Evolutionary conservation across 1,140 invertebrate genomes (phyloP).

Genomic region (Hylaeus volcanicus): DNA sequence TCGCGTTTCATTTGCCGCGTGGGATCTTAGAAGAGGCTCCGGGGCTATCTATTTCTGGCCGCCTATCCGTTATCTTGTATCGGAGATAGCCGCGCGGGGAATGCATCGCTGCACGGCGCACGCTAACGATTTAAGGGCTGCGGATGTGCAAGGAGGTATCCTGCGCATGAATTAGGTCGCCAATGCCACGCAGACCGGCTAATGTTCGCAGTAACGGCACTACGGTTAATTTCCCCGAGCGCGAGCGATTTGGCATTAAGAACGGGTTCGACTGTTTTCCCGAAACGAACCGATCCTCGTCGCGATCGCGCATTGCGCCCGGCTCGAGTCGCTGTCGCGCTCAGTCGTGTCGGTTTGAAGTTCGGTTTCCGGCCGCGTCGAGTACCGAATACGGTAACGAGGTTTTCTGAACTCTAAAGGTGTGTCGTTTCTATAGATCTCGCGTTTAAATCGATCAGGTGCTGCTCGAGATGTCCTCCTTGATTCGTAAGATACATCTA

Average conservation of each 20-base stretch:
- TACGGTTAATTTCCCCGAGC: slow-evolving; percentile 51
- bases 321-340: too few relatives aligned
- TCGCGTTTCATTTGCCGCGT: slow-evolving; percentile 50
- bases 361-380: too few relatives aligned
- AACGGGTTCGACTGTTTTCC: not conserved
- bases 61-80: slow-evolving; percentile 51
- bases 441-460: too few relatives aligned
- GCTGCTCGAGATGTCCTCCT: too few relatives aligned
- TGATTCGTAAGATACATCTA: too few relatives aligned
- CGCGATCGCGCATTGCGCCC: too few relatives aligned
- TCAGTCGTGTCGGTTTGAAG: too few relatives aligned
- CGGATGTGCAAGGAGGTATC: slow-evolving; percentile 48
- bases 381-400: too few relatives aligned
- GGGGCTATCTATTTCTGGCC: slow-evolving; percentile 39
- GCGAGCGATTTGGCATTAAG: slow-evolving; percentile 8
- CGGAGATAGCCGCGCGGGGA: slow-evolving; percentile 48
- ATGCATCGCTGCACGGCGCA: slow-evolving; percentile 40
- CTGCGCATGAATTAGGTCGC: slow-evolving; percentile 49
- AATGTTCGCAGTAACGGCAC: slow-evolving; percentile 48
- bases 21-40: slow-evolving; percentile 44
- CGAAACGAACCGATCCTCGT: not conserved
- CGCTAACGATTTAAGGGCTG: slow-evolving; percentile 49
- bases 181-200: slow-evolving; percentile 38
- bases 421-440: too few relatives aligned
- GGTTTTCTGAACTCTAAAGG: too few relatives aligned